These are phyloP conservation scores for Bothrops jararaca DNA, from an alignment of 2,113 vertebrate species.

Conservation along the genomic window DNA sequence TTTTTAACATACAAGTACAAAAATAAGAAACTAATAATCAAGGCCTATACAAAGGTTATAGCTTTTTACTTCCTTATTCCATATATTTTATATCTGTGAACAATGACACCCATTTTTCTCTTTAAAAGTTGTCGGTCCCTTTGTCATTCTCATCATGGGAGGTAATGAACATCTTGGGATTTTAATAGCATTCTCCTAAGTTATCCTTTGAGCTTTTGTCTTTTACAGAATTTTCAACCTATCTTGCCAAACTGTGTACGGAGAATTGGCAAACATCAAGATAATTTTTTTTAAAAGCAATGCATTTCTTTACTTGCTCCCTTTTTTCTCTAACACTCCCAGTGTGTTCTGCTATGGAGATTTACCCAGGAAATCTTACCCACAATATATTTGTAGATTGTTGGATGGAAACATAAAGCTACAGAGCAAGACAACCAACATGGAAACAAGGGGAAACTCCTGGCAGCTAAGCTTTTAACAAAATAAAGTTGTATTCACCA, in stretches of 20 bases:
- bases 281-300: slow-evolving; percentile 30
- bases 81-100: slow-evolving; percentile 36
- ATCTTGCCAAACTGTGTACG: slow-evolving; percentile 44
- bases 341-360: slow-evolving; percentile 18
- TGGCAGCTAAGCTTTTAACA: slow-evolving; percentile 58
- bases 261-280: slow-evolving; percentile 45
- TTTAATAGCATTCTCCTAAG: slow-evolving; percentile 26
- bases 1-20: slow-evolving; percentile 6
- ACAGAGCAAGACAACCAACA: slow-evolving; percentile 56
- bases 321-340: background rate
- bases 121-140: slow-evolving; percentile 36
- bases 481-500: slow-evolving; percentile 60
- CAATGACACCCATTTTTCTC: background rate
- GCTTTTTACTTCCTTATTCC: background rate
- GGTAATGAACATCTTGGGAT: slow-evolving; percentile 1
- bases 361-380: slow-evolving; percentile 17
- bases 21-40: background rate
- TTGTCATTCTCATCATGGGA: slow-evolving; percentile 17
- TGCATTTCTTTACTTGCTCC: slow-evolving; percentile 28
- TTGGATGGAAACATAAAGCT: slow-evolving; percentile 62
- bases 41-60: slow-evolving; percentile 18
- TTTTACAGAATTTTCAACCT: slow-evolving; percentile 48
- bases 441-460: slow-evolving; percentile 57
- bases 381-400: slow-evolving; percentile 38
- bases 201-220: slow-evolving; percentile 33